Evolutionary conservation across 2,113 vertebrate genomes (phyloP), one percentile per base, ranked within the genome.

Genomic region (Mustela nigripes): DNA sequence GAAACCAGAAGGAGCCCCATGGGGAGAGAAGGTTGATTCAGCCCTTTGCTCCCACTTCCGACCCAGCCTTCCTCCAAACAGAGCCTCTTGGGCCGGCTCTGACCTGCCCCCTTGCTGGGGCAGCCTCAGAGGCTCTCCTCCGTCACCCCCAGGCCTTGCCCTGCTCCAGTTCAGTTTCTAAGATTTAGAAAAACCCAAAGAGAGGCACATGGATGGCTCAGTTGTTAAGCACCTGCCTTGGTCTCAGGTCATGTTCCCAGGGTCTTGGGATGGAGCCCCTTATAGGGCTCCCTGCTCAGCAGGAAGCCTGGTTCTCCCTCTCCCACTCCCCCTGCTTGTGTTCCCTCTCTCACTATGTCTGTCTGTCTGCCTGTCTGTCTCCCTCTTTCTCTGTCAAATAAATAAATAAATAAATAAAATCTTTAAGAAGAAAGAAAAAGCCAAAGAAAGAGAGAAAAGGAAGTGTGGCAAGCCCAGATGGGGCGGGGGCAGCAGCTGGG

Each of bases 391-490:
- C 22, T 62, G 60, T 62, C 60, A 62, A 62, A 62, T 62, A 62
- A 62, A 62, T 62, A 62, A 62, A 62, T 62, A 62, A 62, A 62
- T 26, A 62, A 62, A 62, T 62, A 62, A 62, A 62, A 62, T 62
- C 24, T 62, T 62, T 62, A 11, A 62, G 16, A 24, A 62, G 21
- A 62, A 62, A 65, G 62, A 74, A 88, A 89, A 67, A 71, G 62
- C 69, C n/a, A 22, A 73, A 60, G 15, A 28, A 48, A 39, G 78
- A 84, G 67, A 95, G 78, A 88, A 93, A 80, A 56, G 89, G 81
- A 97, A 97, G 97, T 76, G 62, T 95, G 96, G 94, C 80, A 67
- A 81, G 94, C 97, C 80, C 90, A 96, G 97, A 36, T 28, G 0
- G 28, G 96, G 63, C 45, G 0, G 56, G 12, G 1, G 56, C 53